Conservation (phyloP, 2,797 vertebrate species). For the Fringilla coelebs region DNA sequence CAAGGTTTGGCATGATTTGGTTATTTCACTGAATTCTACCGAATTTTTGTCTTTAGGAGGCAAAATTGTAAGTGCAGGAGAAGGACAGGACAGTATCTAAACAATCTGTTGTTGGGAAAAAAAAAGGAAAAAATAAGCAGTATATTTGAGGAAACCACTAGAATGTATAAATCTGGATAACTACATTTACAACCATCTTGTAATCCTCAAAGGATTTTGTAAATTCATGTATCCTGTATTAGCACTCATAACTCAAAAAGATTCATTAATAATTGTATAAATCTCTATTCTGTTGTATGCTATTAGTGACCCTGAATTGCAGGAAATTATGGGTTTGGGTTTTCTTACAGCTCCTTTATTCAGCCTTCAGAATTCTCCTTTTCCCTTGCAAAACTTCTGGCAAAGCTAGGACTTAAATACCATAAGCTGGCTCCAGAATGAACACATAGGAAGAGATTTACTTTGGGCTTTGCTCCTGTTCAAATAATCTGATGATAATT, state of each 20-base stretch:
- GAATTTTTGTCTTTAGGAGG: not conserved
- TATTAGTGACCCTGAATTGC: not conserved
- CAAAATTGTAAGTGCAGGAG: not conserved
- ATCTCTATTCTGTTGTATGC: not conserved
- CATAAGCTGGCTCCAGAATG: not conserved
- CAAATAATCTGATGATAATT: constrained; percentile 27
- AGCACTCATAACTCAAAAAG: constrained; percentile 12
- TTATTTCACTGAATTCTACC: not conserved
- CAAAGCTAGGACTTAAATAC: not conserved
- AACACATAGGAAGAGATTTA: constrained; percentile 21
- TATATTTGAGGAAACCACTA: constrained; percentile 13
- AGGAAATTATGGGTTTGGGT: not conserved
- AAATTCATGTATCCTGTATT: not conserved
- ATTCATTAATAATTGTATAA: constrained; percentile 3
- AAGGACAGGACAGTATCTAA: constrained; percentile 8
- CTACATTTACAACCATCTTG: not conserved
- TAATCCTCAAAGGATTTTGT: constrained; percentile 42
- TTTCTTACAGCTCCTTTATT: not conserved
- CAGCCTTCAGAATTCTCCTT: not conserved
- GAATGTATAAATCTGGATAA: constrained; percentile 39
- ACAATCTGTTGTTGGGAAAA: not conserved
- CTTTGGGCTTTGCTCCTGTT: constrained; percentile 35
- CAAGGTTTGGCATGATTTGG: not conserved
- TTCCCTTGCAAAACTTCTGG: constrained; percentile 11
- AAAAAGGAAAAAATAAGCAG: not conserved